Base-by-base conservation (phyloP, 2,888 invertebrate species). In the Plebejus anna region DNA sequence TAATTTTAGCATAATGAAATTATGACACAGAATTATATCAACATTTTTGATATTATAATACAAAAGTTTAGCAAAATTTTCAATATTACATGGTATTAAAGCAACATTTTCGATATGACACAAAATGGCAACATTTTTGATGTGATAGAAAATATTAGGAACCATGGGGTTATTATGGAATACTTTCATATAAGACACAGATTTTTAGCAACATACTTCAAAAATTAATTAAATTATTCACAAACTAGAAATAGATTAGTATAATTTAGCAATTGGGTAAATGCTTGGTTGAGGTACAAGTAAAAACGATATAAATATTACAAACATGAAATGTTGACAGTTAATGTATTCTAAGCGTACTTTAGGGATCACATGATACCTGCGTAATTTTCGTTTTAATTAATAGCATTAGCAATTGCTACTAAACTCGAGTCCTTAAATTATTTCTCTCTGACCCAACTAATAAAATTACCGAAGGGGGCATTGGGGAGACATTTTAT, bases 231-330 rank as follows among this genome's bases (percentile, higher is more conserved):
- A 9, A 2, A 13, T n/a, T 28, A 51, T 0, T 55, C 4, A 55
- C 16, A 55, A 55, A 55, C 16, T 55, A 16, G 4, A 55, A 55
- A 55, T 55, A 55, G 4, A 55, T 47, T 47, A 47, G 2, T 9
- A 32, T 36, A 13, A 32, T 32, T 59, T 55, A 59, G 59, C 22
- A 59, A 28, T 28, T 32, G 3, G 28, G 32, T 5, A 13, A 32
- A 66, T 36, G 66, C 66, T 66, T 66, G 66, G 66, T 66, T 66
- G 66, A 66, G 66, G 66, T 66, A 66, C 66, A 66, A 66, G 32
- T 13, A 66, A 66, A 66, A 66, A 66, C 66, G 66, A 11, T 28
- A 13, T 6, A 2, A 22, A 22, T 2, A 22, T 55, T 66, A 28
- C 22, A 28, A 11, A 13, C 11, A 28, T 61, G 4, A 61, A 22